These are phyloP conservation scores for Ophion obscuratus DNA, from an alignment of 2,888 invertebrate species.

Conservation along the genomic window DNA sequence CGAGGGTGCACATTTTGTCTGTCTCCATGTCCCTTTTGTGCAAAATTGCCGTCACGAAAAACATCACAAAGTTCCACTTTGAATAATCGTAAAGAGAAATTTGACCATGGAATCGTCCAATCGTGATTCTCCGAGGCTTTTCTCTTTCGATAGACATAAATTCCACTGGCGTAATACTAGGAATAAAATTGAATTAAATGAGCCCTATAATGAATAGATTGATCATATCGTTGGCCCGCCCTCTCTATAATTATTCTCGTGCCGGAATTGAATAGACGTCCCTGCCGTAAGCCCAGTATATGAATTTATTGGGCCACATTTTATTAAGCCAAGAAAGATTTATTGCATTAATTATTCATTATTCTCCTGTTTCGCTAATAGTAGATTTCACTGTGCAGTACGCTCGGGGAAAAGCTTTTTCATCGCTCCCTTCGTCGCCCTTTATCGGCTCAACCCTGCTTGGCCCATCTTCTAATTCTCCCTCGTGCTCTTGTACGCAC, in stretches of 20 bases:
- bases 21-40: too few relatives aligned
- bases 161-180: background rate
- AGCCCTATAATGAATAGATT: slow-evolving; percentile 55
- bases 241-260: slow-evolving; percentile 51
- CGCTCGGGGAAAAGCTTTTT: slow-evolving; percentile 8
- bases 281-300: slow-evolving; percentile 2
- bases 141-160: slow-evolving; percentile 24
- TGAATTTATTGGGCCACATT: slow-evolving; percentile 39
- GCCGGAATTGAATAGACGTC: slow-evolving; percentile 41
- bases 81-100: too few relatives aligned
- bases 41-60: too few relatives aligned
- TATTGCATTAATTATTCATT: slow-evolving; percentile 59
- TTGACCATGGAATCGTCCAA: background rate
- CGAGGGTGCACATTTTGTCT: background rate
- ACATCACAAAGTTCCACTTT: too few relatives aligned
- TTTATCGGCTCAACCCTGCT: too few relatives aligned
- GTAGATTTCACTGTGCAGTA: slow-evolving; percentile 37
- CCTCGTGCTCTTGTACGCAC: slow-evolving; percentile 26
- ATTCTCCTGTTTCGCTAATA: slow-evolving; percentile 57
- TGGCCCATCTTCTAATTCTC: slow-evolving; percentile 29
- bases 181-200: slow-evolving; percentile 45
- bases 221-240: slow-evolving; percentile 52
- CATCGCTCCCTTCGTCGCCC: slow-evolving; percentile 6
- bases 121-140: background rate
- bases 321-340: slow-evolving; percentile 43